Evolutionary conservation across 2,888 invertebrate species (phyloP).

Genomic region (Baronia brevicornis): DNA sequence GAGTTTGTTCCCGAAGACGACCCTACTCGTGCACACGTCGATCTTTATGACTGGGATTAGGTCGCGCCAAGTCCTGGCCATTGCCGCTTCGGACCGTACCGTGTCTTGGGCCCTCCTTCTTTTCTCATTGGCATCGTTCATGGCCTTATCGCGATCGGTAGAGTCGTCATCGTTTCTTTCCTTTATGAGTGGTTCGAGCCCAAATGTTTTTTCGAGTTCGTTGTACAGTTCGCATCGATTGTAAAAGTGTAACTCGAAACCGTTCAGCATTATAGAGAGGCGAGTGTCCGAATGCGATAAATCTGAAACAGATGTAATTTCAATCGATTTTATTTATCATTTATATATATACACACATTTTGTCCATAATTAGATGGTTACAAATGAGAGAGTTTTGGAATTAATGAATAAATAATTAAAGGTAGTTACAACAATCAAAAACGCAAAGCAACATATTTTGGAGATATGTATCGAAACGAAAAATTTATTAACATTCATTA

Average conservation of each 20-base stretch:
- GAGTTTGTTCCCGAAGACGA: conserved; percentile 96
- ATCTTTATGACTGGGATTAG: conserved; percentile 97
- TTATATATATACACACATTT: no score
- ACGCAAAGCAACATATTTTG: no score
- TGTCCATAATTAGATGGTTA: no score
- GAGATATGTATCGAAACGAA: no score
- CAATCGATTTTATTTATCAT: no score
- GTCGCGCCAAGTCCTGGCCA: conserved; percentile 95
- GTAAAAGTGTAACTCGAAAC: conserved; percentile 95
- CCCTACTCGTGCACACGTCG: conserved; percentile 92
- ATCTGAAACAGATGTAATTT: conserved; percentile 75
- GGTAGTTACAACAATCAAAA: no score
- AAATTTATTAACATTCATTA: no score
- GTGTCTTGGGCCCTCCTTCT: conserved; percentile 66
- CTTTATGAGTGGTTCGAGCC: conserved; percentile 86
- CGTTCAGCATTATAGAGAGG: conserved; percentile 92
- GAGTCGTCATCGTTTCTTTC: conserved; percentile 76
- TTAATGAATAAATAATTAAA: conserved; percentile 11
- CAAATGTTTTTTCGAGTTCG: conserved; percentile 90
- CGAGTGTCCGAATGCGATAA: conserved; percentile 96
- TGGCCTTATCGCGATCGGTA: conserved; percentile 72
- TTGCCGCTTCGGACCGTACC: conserved; percentile 85
- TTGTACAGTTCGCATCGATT: conserved; percentile 93
- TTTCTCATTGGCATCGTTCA: conserved; percentile 79
- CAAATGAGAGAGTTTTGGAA: no score